Base-by-base conservation (phyloP, 1,140 invertebrate species). In the Drosophila repletoides region DNA sequence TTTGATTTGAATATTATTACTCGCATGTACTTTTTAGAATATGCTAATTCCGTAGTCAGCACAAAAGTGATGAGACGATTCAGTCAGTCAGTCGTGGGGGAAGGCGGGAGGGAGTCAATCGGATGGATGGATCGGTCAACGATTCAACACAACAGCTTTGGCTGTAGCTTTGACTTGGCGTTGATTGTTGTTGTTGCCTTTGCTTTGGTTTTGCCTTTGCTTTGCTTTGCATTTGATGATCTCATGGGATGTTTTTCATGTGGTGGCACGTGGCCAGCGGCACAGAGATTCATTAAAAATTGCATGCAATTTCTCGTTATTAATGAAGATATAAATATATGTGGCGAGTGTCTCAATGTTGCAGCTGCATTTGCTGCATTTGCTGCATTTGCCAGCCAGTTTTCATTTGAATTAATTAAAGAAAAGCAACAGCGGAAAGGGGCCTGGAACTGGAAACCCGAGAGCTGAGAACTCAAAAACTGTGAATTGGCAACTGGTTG, bases 371-470 rank as follows among this genome's bases (percentile, higher is more conserved):
- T 41, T 38, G 31, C 71, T 59, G n/a, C n/a, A n/a, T n/a, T n/a
- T n/a, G n/a, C n/a, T n/a, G n/a, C n/a, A n/a, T n/a, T n/a, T n/a
- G n/a, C n/a, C n/a, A n/a, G 69, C 41, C 70, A 60, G 53, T 67
- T 61, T 67, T 61, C 53, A 73, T 74, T 26, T 55, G 46, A 46
- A 55, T 74, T 74, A 74, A 74, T 74, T 74, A 63, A 74, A 61
- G 53, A 21, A 33, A 24, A 22, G 31, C 31, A 72, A 45, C 51
- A 24, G 14, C 49, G 69, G 29, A 66, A 56, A 22, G n/a, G n/a
- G 45, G 65, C 40, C 34, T 38, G 24, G 43, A 43, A 66, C 28
- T 34, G 29, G 52, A n/a, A n/a, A n/a, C n/a, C n/a, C n/a, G n/a
- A n/a, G n/a, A n/a, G n/a, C n/a, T n/a, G n/a, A n/a, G n/a, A n/a